Base-by-base conservation (phyloP, 2,888 invertebrate genomes). In the Ichneumoninae sp. region DNA sequence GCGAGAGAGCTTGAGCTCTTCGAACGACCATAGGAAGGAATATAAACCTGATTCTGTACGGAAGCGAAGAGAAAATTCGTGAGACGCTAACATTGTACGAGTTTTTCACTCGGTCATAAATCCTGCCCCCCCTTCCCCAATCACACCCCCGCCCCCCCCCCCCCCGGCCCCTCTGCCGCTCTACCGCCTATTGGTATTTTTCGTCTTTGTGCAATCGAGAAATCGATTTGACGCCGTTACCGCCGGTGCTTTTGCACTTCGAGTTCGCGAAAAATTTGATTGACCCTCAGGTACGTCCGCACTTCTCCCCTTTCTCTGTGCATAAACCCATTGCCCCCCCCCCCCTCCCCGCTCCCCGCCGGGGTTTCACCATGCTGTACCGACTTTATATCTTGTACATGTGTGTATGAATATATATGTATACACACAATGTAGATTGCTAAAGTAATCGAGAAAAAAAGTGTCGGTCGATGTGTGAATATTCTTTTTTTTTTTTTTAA, bases 221-320 rank as follows among this genome's bases (percentile, higher is more conserved):
- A 63, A 60, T 74, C 63, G 44, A 79, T 79, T 70, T 71, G 47
- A 57, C 57, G 65, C 70, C 8, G 74, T 63, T 30, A 44, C 30
- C 19, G 44, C 19, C 63, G 30, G 47, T 30, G 77, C 68, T 71
- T 65, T 70, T 22, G 52, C 70, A 69, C 69, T 44, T 47, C 74
- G 78, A 94, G 94, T 94, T 94, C 93, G 94, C 26, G 94, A 93
- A 93, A 92, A 91, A 91, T 90, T 91, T 94, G 94, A 94, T 94
- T 94, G 94, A 94, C 94, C 94, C 88, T 85, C 93, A 94, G 94
- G 94, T 94, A 94, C 92, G 94, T 94, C 91, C 89, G 52, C 87
- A n/a, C 13, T 60, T 52, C 69, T 30, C 60, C 26, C 57, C 10
- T 65, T 7, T 74, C 47, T 36, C 26, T 47, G n/a, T 40, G 26